phyloP scores from a whole-genome alignment of 2,797 vertebrate species.

The Darevskia mixta region DNA sequence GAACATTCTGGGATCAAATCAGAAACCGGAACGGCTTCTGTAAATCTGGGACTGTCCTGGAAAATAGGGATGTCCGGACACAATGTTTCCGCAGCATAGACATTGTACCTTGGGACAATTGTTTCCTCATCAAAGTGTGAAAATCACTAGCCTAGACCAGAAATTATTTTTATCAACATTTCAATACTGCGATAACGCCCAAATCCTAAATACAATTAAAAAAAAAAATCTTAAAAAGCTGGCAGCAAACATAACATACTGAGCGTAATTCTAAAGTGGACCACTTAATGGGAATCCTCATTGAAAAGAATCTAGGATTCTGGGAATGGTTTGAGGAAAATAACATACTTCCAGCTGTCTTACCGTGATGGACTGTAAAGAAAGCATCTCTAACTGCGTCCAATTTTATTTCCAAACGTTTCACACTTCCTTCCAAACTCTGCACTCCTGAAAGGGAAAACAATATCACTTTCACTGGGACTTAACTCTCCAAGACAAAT shows the following conservation, averaged over 20 bases:
- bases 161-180: not conserved
- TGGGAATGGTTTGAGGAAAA: not conserved
- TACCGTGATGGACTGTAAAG: conserved; percentile 47
- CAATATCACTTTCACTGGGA: not conserved
- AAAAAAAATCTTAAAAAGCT: too few species aligned
- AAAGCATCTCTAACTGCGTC: fast-evolving
- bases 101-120: too few species aligned
- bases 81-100: too few species aligned
- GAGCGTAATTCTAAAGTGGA: not conserved
- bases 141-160: not conserved
- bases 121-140: not conserved
- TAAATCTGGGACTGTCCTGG: too few species aligned
- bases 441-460: conserved; percentile 37
- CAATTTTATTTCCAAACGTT: not conserved
- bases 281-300: not conserved
- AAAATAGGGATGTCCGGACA: too few species aligned
- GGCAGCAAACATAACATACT: not conserved
- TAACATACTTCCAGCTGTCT: conserved; percentile 14
- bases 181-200: not conserved
- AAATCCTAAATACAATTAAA: not conserved
- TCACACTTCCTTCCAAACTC: not conserved
- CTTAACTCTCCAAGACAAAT: not conserved
- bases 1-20: too few species aligned
- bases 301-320: not conserved
- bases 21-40: too few species aligned